Percentiles rank a stretch among this genome's conserved stretches.
Evolutionary conservation across 2,888 invertebrate species (phyloP).

Genomic region (Timandra comae): DNA sequence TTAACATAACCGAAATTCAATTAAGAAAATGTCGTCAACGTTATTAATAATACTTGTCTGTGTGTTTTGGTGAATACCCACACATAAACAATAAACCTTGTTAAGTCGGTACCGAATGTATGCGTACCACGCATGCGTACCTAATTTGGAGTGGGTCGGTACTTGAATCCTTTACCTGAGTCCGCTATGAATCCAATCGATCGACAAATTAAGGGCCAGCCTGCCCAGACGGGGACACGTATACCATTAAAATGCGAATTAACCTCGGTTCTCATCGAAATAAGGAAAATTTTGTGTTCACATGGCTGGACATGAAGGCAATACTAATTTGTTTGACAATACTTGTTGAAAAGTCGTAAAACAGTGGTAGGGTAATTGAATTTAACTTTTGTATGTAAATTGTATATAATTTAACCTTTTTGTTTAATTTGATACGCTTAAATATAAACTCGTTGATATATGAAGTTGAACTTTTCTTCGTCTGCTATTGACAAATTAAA

Average conservation of each 20-base stretch:
- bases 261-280: conserved; percentile 52
- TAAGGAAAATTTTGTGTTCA: conserved; percentile 40
- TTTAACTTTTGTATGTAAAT: conserved; percentile 1
- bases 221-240: conserved; percentile 20
- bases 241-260: conserved; percentile 16
- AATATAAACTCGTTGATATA: too few relatives aligned
- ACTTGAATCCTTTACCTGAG: conserved; percentile 16
- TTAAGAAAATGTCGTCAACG: too few relatives aligned
- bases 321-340: conserved; percentile 31
- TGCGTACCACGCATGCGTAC: conserved; percentile 12
- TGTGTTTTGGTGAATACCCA: too few relatives aligned
- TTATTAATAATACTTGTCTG: too few relatives aligned
- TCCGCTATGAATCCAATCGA: conserved; percentile 18
- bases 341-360: conserved; percentile 1
- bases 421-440: too few relatives aligned
- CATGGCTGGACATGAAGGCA: conserved; percentile 42
- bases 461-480: too few relatives aligned
- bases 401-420: too few relatives aligned
- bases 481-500: too few relatives aligned
- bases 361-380: background rate
- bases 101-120: conserved; percentile 7
- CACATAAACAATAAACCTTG: conserved; percentile 4
- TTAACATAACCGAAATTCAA: too few relatives aligned
- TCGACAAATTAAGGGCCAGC: conserved; percentile 25
- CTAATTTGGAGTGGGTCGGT: conserved; percentile 9